phyloP scores from a whole-genome alignment of 2,888 invertebrate species.

The Mythimna pallens region DNA sequence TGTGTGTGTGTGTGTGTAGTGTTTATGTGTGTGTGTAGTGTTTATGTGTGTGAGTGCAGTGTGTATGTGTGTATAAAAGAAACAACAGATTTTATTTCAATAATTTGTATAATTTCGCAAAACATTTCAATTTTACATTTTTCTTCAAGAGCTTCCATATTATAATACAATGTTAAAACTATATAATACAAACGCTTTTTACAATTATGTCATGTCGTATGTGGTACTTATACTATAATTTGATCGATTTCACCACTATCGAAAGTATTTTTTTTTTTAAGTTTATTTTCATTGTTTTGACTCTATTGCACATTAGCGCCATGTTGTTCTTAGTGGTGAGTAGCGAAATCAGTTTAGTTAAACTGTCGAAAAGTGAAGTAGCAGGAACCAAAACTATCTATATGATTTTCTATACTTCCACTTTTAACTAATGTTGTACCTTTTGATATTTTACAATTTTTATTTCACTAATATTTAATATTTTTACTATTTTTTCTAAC shows the following conservation, averaged over 20 bases:
- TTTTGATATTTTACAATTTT: neutral
- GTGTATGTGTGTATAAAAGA: too few relatives aligned
- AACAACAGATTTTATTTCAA: constrained; percentile 58
- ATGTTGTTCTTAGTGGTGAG: constrained; percentile 1
- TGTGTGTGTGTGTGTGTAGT: too few relatives aligned
- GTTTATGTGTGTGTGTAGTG: too few relatives aligned
- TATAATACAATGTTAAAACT: constrained; percentile 81
- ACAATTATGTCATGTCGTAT: constrained; percentile 88
- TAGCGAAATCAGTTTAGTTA: constrained; percentile 27
- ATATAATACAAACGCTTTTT: constrained; percentile 87
- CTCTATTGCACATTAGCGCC: constrained; percentile 16
- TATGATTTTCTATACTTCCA: neutral
- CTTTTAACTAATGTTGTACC: neutral
- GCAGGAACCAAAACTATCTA: too few relatives aligned
- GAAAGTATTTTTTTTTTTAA: neutral
- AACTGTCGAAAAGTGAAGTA: neutral
- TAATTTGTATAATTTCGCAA: constrained; percentile 80
- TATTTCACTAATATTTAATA: neutral
- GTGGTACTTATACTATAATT: constrained; percentile 70
- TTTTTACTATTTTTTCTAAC: neutral
- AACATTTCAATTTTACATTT: constrained; percentile 80
- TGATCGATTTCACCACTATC: constrained; percentile 49
- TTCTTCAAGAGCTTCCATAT: constrained; percentile 77
- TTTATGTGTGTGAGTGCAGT: too few relatives aligned
- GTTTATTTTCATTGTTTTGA: neutral